phyloP scores from a whole-genome alignment of 2,113 vertebrate species.

The Spermophilus dauricus region DNA sequence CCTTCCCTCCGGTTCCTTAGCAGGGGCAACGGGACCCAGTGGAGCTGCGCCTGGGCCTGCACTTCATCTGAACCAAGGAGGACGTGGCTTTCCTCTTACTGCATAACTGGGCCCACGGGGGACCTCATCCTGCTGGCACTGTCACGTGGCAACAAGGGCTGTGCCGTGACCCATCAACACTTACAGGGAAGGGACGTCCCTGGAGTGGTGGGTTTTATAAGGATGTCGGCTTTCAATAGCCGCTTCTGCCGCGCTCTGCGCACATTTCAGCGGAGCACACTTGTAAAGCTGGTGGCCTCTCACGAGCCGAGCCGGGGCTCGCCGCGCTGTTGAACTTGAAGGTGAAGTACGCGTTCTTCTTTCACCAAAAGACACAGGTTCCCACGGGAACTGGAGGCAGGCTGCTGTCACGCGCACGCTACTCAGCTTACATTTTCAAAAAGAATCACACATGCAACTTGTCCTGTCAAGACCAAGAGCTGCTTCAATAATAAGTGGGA shows the following conservation, averaged over 20 bases:
- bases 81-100: background rate
- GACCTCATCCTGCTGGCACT: rapidly evolving
- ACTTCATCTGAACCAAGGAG: background rate
- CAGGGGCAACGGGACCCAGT: rapidly evolving
- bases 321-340: background rate
- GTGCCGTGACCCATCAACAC: rapidly evolving
- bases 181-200: background rate
- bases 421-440: background rate
- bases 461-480: background rate
- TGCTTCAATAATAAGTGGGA: background rate
- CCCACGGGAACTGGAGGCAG: background rate
- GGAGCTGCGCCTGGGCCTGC: background rate
- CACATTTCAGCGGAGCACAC: rapidly evolving
- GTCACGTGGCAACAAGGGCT: rapidly evolving
- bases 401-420: rapidly evolving
- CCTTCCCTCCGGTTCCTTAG: background rate
- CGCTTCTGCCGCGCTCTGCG: no score
- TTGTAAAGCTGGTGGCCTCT: background rate
- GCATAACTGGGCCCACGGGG: rapidly evolving
- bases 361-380: background rate
- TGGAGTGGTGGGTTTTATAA: background rate
- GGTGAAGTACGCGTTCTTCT: background rate
- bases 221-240: background rate
- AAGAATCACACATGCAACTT: background rate
- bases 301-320: rapidly evolving